Conservation (phyloP, 2,113 vertebrate species). For the Sclerurus mexicanus region DNA sequence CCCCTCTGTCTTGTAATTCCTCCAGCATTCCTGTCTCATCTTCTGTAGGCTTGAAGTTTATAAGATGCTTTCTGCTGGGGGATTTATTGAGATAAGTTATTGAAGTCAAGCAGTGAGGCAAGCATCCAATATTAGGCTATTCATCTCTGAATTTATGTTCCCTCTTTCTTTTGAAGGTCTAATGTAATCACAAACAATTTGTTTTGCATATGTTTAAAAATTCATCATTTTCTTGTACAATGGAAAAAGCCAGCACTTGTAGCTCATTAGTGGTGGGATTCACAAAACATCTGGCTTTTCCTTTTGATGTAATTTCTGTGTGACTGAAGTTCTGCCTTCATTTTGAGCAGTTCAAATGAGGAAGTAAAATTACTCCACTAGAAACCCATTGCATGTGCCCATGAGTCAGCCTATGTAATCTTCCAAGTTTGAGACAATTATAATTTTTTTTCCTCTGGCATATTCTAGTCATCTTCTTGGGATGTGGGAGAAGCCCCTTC, state of each 20-base stretch:
- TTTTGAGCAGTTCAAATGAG: neutral
- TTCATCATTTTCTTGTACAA: slow-evolving; percentile 68
- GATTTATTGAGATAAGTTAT: slow-evolving; percentile 79
- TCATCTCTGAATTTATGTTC: slow-evolving; percentile 73
- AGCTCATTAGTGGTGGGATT: slow-evolving; percentile 58
- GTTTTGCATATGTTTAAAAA: slow-evolving; percentile 75
- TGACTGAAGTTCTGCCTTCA: slow-evolving; percentile 9
- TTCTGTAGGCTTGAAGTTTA: slow-evolving; percentile 68
- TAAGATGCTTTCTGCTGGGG: slow-evolving; percentile 77
- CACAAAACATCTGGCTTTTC: slow-evolving; percentile 59
- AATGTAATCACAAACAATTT: slow-evolving; percentile 77
- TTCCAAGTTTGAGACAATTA: slow-evolving; percentile 2
- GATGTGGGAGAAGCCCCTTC: neutral
- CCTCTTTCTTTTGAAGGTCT: slow-evolving; percentile 72
- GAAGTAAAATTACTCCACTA: neutral
- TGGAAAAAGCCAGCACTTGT: slow-evolving; percentile 2
- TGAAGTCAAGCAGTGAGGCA: slow-evolving; percentile 78
- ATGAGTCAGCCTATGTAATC: neutral
- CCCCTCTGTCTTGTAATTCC: slow-evolving; percentile 78
- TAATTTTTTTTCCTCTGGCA: neutral
- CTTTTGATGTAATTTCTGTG: slow-evolving; percentile 61
- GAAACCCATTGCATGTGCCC: slow-evolving; percentile 11
- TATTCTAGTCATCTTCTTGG: neutral
- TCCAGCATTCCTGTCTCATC: slow-evolving; percentile 69
- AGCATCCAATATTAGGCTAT: slow-evolving; percentile 68